phyloP scores from a whole-genome alignment of 2,113 vertebrate species.

The Corythoichthys intestinalis region DNA sequence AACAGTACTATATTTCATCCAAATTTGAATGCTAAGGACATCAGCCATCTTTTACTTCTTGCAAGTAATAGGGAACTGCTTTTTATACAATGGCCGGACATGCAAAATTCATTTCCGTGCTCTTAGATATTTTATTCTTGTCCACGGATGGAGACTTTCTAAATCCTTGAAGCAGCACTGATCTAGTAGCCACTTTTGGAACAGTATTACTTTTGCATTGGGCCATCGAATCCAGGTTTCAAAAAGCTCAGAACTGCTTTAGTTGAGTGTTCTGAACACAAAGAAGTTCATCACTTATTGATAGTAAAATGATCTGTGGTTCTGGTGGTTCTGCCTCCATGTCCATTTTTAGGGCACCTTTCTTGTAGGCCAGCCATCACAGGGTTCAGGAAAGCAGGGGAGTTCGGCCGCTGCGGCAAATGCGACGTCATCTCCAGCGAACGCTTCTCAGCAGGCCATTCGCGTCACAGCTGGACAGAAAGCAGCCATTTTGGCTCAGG shows the following conservation, averaged over 20 bases:
- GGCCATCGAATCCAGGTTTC: background rate
- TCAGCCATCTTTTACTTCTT: background rate
- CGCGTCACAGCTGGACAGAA: constrained; percentile 95
- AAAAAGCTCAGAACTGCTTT: background rate
- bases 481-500: constrained; percentile 90
- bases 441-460: constrained; percentile 83
- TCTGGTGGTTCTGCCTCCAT: background rate
- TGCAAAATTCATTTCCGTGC: constrained; percentile 3
- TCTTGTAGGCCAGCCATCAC: constrained; percentile 90
- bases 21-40: background rate
- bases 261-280: background rate
- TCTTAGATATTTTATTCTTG: constrained; percentile 12
- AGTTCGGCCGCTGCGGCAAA: constrained; percentile 76
- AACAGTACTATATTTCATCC: background rate
- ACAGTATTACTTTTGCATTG: constrained; percentile 22
- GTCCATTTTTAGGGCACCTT: constrained; percentile 83
- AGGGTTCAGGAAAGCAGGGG: constrained; percentile 83
- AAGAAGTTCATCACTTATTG: background rate
- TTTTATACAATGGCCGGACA: background rate
- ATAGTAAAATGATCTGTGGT: background rate
- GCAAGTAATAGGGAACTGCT: background rate
- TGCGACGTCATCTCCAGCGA: constrained; percentile 73
- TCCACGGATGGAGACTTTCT: constrained; percentile 1
- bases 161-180: constrained; percentile 33
- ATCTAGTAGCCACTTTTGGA: constrained; percentile 26